These are phyloP conservation scores for Sepiola atlantica DNA, from an alignment of 2,888 invertebrate species.

Conservation along the genomic window DNA sequence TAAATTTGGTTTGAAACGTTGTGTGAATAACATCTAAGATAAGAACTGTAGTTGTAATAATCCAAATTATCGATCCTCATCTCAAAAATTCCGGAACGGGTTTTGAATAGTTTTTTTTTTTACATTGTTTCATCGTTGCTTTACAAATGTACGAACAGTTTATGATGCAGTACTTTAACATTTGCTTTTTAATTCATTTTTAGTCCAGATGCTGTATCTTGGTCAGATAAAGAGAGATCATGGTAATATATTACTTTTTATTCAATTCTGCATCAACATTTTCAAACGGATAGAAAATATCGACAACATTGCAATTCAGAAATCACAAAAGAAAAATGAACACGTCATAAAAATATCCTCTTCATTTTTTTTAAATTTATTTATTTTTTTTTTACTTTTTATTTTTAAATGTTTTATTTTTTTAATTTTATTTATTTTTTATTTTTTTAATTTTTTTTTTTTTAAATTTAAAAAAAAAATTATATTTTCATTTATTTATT, in stretches of 20 bases:
- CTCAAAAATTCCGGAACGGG: not conserved
- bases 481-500: no score
- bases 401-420: no score
- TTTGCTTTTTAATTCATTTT: conserved; percentile 21
- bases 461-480: no score
- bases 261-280: not conserved
- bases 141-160: conserved; percentile 18
- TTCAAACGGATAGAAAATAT: not conserved
- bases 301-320: not conserved
- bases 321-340: not conserved
- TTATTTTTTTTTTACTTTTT: not conserved
- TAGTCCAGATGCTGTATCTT: conserved; percentile 3
- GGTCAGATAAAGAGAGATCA: conserved; percentile 20
- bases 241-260: conserved; percentile 6
- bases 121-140: not conserved
- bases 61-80: no score
- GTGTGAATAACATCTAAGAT: no score
- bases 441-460: no score
- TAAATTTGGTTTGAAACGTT: no score
- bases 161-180: conserved; percentile 16
- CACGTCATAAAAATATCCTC: not conserved
- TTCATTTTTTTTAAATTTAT: not conserved
- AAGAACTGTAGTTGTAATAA: no score
- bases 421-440: no score
- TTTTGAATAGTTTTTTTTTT: not conserved